Base-by-base conservation (phyloP, 2,797 vertebrate genomes). In the Erpetoichthys calabaricus region DNA sequence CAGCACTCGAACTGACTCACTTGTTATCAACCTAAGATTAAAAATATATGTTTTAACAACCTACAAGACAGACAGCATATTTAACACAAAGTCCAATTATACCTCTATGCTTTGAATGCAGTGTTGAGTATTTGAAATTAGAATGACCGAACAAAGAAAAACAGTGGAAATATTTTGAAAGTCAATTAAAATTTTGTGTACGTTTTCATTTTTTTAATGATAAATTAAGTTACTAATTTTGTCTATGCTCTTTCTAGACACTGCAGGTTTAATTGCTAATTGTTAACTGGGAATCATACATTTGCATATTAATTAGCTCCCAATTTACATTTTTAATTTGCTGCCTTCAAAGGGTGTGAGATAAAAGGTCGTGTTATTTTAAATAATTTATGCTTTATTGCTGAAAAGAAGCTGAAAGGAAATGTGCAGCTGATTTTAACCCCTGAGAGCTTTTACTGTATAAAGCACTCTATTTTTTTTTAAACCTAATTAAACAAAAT, bases 241-340 rank as follows among this genome's bases (percentile, higher is more conserved):
- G 89, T 89, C 91, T 85, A 80, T 88, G 90, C 91, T 94, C 91
- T 94, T 96, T 92, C 89, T 89, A 97, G 91, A 95, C 91, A 94
- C 91, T 94, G 91, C 88, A 88, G 89, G 91, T 95, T 96, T 97
- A 98, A 98, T 97, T 97, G 94, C 92, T 97, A 98, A 98, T 98
- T 96, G 91, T 97, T 97, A 97, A 95, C 91, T 90, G 89, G 74
- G 86, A 91, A 91, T 85, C 91, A 98, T 98, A 97, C 80, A 97
- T 98, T 95, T 97, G 91, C 94, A 98, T 97, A 97, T 97, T 97
- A 98, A 98, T 98, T 89, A 94, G 88, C 80, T 86, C 85, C 87
- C 83, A 93, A 98, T 98, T 97, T 97, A 92, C 93, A 97, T 97
- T 95, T 98, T 98, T 97, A 96, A 97, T 98, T 97, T 94, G 88